Evolutionary conservation across 2,888 invertebrate species (phyloP).

Genomic region (Chrysina gloriosa): DNA sequence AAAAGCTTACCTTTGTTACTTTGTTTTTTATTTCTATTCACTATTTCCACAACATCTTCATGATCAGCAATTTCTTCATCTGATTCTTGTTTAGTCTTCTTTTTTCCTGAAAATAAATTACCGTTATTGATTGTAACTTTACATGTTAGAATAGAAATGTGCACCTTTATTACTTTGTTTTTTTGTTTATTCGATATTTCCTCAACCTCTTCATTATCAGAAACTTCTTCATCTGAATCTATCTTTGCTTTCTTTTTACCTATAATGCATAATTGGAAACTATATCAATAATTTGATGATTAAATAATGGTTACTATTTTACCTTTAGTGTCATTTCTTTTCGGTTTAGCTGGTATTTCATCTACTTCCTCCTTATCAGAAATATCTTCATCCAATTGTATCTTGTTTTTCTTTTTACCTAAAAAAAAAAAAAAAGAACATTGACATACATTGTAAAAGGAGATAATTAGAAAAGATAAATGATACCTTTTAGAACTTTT

Average conservation of each 20-base stretch:
- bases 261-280: constrained; percentile 48
- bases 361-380: constrained; percentile 35
- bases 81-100: constrained; percentile 24
- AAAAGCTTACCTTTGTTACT: background rate
- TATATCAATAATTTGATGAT: background rate
- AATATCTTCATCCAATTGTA: constrained; percentile 42
- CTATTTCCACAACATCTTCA: background rate
- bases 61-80: constrained; percentile 36
- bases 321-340: constrained; percentile 40
- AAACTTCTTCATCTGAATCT: constrained; percentile 41
- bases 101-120: background rate
- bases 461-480: constrained; percentile 24
- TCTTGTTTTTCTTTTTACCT: constrained; percentile 56
- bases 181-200: background rate
- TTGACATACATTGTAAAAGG: background rate
- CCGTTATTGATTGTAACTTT: background rate
- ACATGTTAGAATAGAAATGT: too few species aligned
- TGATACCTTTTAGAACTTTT: constrained; percentile 69
- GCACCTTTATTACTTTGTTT: background rate
- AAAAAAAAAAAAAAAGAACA: background rate
- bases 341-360: constrained; percentile 13
- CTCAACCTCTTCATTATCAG: background rate
- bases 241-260: constrained; percentile 56
- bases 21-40: background rate
- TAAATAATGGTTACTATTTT: constrained; percentile 29